These are phyloP conservation scores for Leptosomus discolor DNA, from an alignment of 2,113 vertebrate species.

Conservation along the genomic window DNA sequence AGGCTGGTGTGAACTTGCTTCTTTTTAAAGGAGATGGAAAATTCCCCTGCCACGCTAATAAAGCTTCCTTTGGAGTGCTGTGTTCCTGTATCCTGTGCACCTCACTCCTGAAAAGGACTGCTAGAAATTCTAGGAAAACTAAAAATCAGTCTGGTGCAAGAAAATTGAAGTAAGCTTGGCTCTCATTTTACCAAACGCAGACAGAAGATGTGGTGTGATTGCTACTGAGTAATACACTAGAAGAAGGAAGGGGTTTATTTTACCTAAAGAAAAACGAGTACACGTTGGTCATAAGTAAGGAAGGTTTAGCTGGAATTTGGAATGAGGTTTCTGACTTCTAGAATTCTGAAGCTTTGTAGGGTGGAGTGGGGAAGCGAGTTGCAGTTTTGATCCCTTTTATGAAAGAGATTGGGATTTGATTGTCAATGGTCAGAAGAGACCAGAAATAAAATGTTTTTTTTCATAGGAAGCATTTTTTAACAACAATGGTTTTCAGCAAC, in stretches of 20 bases:
- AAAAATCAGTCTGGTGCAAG: background rate
- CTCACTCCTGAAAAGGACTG: background rate
- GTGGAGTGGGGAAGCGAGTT: background rate
- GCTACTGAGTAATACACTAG: background rate
- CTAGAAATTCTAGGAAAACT: background rate
- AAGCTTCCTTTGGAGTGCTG: background rate
- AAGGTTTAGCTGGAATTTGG: background rate
- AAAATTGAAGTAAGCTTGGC: background rate
- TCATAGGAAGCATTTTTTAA: background rate
- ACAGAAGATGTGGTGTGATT: background rate
- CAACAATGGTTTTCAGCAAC: background rate
- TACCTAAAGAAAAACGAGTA: background rate
- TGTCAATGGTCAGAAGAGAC: background rate
- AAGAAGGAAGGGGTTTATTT: background rate
- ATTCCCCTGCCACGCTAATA: background rate
- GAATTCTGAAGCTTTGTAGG: background rate
- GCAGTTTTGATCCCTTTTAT: background rate
- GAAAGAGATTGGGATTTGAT: background rate
- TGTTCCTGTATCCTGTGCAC: background rate
- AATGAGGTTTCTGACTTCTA: background rate
- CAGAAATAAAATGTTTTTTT: background rate
- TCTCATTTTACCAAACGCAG: background rate
- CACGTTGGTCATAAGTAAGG: background rate
- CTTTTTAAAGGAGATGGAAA: background rate
- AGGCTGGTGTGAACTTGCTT: background rate